A percentile compares a stretch with the other conserved stretches of the same genome.
phyloP scores from a whole-genome alignment of 1,140 invertebrate species.

The Polyergus mexicanus region DNA sequence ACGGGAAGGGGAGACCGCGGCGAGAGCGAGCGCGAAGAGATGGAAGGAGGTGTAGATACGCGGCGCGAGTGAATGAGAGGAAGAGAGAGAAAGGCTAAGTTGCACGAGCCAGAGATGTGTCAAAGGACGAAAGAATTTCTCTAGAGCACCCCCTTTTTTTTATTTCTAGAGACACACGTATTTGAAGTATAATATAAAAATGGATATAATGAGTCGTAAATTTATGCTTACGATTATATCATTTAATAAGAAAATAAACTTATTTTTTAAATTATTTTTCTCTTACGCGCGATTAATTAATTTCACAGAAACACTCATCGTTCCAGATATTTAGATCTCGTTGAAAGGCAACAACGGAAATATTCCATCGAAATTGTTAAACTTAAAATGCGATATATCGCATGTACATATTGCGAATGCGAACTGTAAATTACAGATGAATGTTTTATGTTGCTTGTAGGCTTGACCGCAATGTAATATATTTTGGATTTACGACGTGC shows the following conservation, averaged over 20 bases:
- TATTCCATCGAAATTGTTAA: constrained; percentile 3
- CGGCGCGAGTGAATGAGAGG: constrained; percentile 35
- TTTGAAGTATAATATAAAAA: not conserved
- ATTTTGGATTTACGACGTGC: constrained; percentile 59
- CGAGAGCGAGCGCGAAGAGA: constrained; percentile 19
- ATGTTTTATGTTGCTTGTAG: constrained; percentile 46
- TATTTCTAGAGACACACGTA: constrained; percentile 14
- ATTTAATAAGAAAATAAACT: not conserved
- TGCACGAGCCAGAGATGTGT: constrained; percentile 43
- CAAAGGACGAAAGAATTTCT: constrained; percentile 35
- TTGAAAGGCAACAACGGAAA: not conserved
- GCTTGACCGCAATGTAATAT: constrained; percentile 42
- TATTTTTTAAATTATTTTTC: not conserved
- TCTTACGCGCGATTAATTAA: constrained; percentile 20
- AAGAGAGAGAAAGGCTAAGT: constrained; percentile 39
- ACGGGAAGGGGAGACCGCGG: constrained; percentile 36
- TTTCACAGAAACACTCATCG: not conserved
- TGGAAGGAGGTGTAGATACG: constrained; percentile 3
- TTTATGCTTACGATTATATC: not conserved
- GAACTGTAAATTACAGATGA: constrained; percentile 40
- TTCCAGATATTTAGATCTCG: not conserved
- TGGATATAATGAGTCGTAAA: not conserved
- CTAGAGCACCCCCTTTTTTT: not conserved
- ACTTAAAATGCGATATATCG: constrained; percentile 8
- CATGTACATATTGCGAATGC: not conserved